Evolutionary conservation across 2,113 vertebrate genomes (phyloP), one percentile per base, ranked within the genome.

Genomic region (Cyanistes caeruleus): DNA sequence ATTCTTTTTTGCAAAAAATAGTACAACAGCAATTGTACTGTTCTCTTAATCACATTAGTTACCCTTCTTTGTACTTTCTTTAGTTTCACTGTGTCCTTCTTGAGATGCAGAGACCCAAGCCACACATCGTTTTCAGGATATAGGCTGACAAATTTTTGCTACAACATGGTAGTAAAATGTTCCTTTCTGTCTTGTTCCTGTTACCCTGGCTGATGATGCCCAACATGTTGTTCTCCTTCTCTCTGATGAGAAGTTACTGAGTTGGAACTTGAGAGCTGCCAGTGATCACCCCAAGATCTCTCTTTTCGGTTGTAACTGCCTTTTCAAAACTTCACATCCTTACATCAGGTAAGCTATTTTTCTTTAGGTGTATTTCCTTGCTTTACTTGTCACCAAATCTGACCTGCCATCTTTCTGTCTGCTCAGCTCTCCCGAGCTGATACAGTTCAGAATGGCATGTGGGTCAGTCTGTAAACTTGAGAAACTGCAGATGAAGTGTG

Each of bases 121-220:
- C 39, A 63, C 10, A 19, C 9, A 23, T 2, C 4, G 10, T 56
- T 94, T 80, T 65, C 49, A 65, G 55, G 27, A 48, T 35, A 33
- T 9, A 76, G 25, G 25, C 35, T 22, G 22, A 52, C 28, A 48
- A 1, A 12, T 51, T 41, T 53, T 35, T 35, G n/a, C n/a, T n/a
- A n/a, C n/a, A n/a, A 9, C 4, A 7, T 25, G 11, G n/a, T 37
- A 4, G 15, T n/a, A 44, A 56, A 91, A 7, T 3, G 0, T 46
- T 76, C 11, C 23, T 53, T 68, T 75, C 56, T 69, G 12, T 28
- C 60, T 55, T 60, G 13, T 59, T 73, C 67, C 68, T 48, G 5
- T 46, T 60, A 17, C 30, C 6, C 12, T 76, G 51, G 10, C 39
- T 46, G 67, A 68, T 33, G 49, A 59, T 30, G 21, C 20, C 16